phyloP scores from a whole-genome alignment of 1,140 invertebrate species.

The Cataglyphis hispanica region DNA sequence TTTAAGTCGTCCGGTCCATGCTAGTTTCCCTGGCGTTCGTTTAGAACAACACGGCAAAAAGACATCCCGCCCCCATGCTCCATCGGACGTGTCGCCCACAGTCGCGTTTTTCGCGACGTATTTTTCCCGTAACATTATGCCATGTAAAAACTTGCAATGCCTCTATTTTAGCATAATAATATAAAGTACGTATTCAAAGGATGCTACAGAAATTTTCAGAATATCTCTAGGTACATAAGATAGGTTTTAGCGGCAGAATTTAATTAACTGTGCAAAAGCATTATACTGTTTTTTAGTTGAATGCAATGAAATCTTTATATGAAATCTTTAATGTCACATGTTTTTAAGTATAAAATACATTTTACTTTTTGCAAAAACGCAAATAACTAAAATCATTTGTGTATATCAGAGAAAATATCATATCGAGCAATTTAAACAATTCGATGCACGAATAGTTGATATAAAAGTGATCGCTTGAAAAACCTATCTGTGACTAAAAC shows the following conservation, averaged over 20 bases:
- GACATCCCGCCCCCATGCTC: neutral
- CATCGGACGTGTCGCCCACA: conserved; percentile 43
- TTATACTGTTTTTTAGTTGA: neutral
- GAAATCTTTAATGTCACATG: neutral
- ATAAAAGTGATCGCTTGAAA: conserved; percentile 20
- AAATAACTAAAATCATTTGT: neutral
- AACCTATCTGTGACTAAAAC: conserved; percentile 17
- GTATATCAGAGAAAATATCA: neutral
- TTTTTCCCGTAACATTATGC: neutral
- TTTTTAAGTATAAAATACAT: neutral
- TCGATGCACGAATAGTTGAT: conserved; percentile 14
- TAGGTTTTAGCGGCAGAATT: neutral
- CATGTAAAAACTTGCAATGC: conserved; percentile 5
- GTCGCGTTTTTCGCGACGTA: conserved; percentile 41
- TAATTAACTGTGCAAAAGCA: conserved; percentile 13
- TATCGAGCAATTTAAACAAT: conserved; percentile 26
- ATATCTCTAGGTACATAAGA: neutral
- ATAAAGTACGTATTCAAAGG: neutral
- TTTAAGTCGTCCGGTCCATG: conserved; percentile 23
- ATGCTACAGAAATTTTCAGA: neutral
- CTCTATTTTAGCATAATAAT: conserved; percentile 17
- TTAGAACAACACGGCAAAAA: conserved; percentile 44
- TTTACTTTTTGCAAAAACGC: neutral
- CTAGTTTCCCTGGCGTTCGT: conserved; percentile 36
- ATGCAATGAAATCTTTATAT: neutral